Evolutionary conservation across 2,113 vertebrate species (phyloP).

Genomic region (Malaclemys terrapin): DNA sequence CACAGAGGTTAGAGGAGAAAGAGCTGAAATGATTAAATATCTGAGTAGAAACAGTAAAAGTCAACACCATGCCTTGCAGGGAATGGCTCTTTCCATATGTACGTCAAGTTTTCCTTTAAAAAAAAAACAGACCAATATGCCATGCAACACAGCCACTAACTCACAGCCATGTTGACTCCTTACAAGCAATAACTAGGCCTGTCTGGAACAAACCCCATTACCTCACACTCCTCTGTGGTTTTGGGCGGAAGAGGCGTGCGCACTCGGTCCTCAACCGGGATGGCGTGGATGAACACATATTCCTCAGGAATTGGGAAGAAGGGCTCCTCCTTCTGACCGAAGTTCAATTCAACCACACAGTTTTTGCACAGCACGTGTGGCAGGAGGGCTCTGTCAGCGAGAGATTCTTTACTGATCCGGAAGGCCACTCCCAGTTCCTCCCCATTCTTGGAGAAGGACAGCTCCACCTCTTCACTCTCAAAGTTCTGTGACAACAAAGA

Average conservation of each 20-base stretch:
- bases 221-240: slow-evolving; percentile 85
- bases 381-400: slow-evolving; percentile 79
- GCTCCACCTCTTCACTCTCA: slow-evolving; percentile 76
- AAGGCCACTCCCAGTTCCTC: slow-evolving; percentile 86
- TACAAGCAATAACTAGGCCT: not conserved
- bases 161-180: not conserved
- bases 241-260: slow-evolving; percentile 69
- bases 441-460: slow-evolving; percentile 90
- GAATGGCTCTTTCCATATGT: not conserved
- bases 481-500: slow-evolving; percentile 75
- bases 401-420: slow-evolving; percentile 68
- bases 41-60: not conserved
- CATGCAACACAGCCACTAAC: not conserved
- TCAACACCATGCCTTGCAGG: not conserved
- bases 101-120: not conserved
- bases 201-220: slow-evolving; percentile 29
- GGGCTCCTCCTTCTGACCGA: slow-evolving; percentile 80
- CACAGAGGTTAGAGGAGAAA: not conserved
- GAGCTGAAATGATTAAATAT: not conserved
- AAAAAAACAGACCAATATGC: not conserved
- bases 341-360: slow-evolving; percentile 83
- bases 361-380: slow-evolving; percentile 90
- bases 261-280: slow-evolving; percentile 76
- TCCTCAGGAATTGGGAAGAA: slow-evolving; percentile 82
- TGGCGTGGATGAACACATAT: slow-evolving; percentile 77